Base-by-base conservation (phyloP, 2,797 vertebrate species). In the Xerus rutilus region DNA sequence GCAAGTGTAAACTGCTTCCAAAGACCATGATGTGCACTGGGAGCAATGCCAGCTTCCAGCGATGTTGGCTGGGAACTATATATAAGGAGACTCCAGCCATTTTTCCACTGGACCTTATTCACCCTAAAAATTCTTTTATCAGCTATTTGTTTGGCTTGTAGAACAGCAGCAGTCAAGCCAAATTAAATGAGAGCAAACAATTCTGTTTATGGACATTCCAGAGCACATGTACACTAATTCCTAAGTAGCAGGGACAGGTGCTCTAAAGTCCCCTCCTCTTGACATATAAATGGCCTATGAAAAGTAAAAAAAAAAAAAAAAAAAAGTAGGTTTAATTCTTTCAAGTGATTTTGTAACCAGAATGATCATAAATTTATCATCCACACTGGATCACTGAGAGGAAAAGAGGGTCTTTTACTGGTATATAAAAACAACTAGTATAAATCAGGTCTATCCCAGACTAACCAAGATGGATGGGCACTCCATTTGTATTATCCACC, bases 161-260 rank as follows among this genome's bases (percentile, higher is more conserved):
- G 59, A 96, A 86, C 47, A 92, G 70, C 1, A 57, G n/a, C n/a
- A 49, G 15, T 23, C 59, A 13, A 82, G 45, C 28, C 65, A 81
- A 97, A 96, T 88, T 85, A 96, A 94, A 62, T 82, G 39, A 90
- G 35, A 79, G 35, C n/a, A 35, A 94, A 82, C 70, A 30, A 77
- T 5, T 90, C 67, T 5, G 2, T 77, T 93, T 82, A 84, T 14
- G 30, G 67, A 49, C 8, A 43, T 74, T 85, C 39, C 28, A 39
- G 7, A 84, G 47, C n/a, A 49, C 7, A 12, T n/a, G 3, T 23
- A 87, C 8, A 39, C n/a, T 35, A 52, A 91, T 8, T 77, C 45
- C 76, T 85, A 18, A 87, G 57, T 47, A 35, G 49, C 49, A 91
- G 9, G 14, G 64, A 83, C 65, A 65, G 17, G 12, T n/a, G 49